These are phyloP conservation scores for Drosophila ananassae DNA, from an alignment of 1,140 invertebrate species.

Conservation along the genomic window DNA sequence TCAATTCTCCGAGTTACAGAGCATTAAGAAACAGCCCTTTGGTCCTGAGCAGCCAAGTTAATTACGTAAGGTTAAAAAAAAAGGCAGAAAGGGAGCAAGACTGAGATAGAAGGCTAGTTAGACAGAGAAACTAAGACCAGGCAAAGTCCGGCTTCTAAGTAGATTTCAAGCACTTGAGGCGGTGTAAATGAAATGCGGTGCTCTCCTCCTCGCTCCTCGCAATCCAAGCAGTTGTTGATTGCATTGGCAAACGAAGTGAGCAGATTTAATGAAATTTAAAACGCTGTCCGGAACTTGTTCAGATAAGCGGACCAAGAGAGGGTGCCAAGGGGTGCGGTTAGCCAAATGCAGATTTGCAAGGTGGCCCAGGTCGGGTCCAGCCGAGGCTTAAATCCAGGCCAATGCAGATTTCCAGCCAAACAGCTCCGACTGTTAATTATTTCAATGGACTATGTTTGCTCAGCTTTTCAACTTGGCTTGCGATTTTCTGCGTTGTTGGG, in stretches of 20 bases:
- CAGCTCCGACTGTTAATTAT: constrained; percentile 61
- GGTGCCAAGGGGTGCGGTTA: constrained; percentile 25
- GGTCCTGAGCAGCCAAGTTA: constrained; percentile 54
- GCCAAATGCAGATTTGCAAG: constrained; percentile 50
- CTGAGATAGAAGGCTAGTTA: constrained; percentile 15
- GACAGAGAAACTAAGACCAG: constrained; percentile 8
- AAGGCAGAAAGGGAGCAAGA: neutral
- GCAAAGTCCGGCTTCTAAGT: constrained; percentile 52
- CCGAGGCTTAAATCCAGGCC: constrained; percentile 5
- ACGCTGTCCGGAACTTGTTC: constrained; percentile 52
- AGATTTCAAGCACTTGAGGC: constrained; percentile 75
- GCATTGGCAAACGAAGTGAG: constrained; percentile 81
- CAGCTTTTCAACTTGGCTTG: constrained; percentile 49
- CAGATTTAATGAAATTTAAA: constrained; percentile 82
- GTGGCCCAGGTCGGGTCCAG: constrained; percentile 15
- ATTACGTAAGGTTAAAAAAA: constrained; percentile 71
- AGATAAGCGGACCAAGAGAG: constrained; percentile 12
- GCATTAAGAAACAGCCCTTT: constrained; percentile 16
- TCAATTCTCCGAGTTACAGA: neutral
- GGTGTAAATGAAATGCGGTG: constrained; percentile 74
- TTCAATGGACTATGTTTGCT: constrained; percentile 70
- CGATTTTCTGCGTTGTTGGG: constrained; percentile 60
- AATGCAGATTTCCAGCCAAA: constrained; percentile 58
- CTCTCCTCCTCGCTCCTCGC: constrained; percentile 23
- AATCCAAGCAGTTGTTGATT: constrained; percentile 64